phyloP scores from a whole-genome alignment of 2,113 vertebrate genomes.

The Crotalus viridis region DNA sequence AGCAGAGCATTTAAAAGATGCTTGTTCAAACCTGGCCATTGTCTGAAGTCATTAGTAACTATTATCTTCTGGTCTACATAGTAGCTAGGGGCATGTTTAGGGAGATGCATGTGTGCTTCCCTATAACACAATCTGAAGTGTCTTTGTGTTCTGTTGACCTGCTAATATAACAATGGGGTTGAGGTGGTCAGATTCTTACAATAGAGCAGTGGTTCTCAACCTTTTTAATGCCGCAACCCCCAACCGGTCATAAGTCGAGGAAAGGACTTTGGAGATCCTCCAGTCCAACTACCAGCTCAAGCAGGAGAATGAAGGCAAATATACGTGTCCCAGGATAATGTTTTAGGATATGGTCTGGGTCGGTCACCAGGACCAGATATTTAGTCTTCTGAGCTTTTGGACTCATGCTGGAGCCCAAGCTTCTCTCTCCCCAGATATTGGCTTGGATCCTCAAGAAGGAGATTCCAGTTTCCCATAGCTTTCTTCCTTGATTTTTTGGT shows the following conservation, averaged over 20 bases:
- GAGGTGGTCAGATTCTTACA: constrained; percentile 23
- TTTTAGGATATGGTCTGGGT: too few relatives aligned
- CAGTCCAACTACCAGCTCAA: too few relatives aligned
- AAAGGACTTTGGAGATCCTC: too few relatives aligned
- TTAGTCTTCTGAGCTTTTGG: too few relatives aligned
- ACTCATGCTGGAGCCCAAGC: too few relatives aligned
- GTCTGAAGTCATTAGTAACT: constrained; percentile 28
- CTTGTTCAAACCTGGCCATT: constrained; percentile 44
- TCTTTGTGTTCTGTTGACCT: not conserved
- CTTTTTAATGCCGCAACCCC: too few relatives aligned
- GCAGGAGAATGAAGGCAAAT: too few relatives aligned
- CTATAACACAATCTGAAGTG: not conserved
- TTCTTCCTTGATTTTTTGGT: not conserved
- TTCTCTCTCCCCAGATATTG: too few relatives aligned
- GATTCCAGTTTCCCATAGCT: not conserved
- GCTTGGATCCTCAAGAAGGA: too few relatives aligned
- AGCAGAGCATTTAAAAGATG: constrained; percentile 19
- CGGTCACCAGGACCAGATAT: too few relatives aligned
- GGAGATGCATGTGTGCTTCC: not conserved
- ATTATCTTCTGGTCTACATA: not conserved
- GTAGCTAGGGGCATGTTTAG: constrained; percentile 14
- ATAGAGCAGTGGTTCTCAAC: not conserved
- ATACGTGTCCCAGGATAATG: too few relatives aligned
- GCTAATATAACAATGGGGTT: constrained; percentile 25
- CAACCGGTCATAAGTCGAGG: too few relatives aligned